Evolutionary conservation across 2,113 vertebrate genomes (phyloP), one percentile per base, ranked within the genome.

Genomic region (Periophthalmus modestus): DNA sequence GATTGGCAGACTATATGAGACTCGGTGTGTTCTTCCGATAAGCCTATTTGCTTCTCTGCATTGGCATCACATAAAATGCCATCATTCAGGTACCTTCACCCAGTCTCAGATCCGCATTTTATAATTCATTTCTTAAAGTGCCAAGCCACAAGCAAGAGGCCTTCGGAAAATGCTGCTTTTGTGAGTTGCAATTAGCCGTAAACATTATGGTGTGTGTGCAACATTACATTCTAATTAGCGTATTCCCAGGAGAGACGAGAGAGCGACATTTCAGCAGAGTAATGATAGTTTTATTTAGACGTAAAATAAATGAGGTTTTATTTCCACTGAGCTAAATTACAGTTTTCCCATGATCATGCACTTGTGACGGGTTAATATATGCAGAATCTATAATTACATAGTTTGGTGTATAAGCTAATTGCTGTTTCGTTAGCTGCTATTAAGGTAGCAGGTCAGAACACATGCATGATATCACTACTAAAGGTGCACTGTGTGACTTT

Each of bases 241-340:
- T 39, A 34, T 39, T 43, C 62, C 62, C 34, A n/a, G 11, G 62
- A 65, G 62, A 65, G 19, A 39, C 3, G 62, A 39, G 34, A n/a
- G 62, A 12, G 33, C 18, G 3, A 39, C 62, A n/a, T 65, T 39
- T 65, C 33, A 65, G 13, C 57, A 24, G 28, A 28, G 23, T 28
- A 59, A 59, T 28, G 57, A 59, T 23, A 34, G 28, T 16, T 62
- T 62, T 62, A 62, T 62, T 62, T 62, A 62, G 16, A 62, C 59
- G 15, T 62, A 59, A 59, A 59, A 59, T 59, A 59, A 59, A 59
- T 28, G 57, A 59, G 23, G 15, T 24, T 59, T 28, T 28, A 59
- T 59, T 24, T n/a, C 10, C 23, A 15, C 23, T 13, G 4, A 16
- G 59, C 28, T 18, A 62, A 62, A 62, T 62, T 34, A 62, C 59